Evolutionary conservation across 2,888 invertebrate genomes (phyloP), one percentile per base, ranked within the genome.

Genomic region (Candidula unifasciata): DNA sequence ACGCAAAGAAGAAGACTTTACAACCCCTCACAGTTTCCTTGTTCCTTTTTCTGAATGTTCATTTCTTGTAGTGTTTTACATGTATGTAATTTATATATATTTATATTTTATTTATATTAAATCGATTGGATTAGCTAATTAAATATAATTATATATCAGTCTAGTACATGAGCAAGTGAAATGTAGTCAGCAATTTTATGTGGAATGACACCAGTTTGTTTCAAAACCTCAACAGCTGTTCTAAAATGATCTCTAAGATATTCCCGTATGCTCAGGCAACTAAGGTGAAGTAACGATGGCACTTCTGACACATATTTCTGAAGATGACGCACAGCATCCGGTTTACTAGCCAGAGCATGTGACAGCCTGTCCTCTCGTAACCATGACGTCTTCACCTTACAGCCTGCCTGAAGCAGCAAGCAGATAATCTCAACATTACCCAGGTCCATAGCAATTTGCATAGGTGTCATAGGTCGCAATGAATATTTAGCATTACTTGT

Each of bases 381-480:
- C 86, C 88, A 86, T 24, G 76, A 54, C 71, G 83, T 87, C n/a
- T 87, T 76, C 18, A 90, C 86, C 33, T 87, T 88, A 73, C 90
- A 91, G 0, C 91, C 90, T 66, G 87, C 88, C 30, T 83, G 77
- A n/a, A 91, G 85, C 30, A 92, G 85, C 71, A 90, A 83, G 64
- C 88, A 87, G 73, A 91, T 87, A 66, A 91, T 87, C 71, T 89
- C 87, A 60, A 87, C 85, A 82, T 90, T 85, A 2, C 88, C 90
- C 16, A 76, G 52, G 30, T 84, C 86, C 73, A 92, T 86, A 5
- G 92, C 92, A 27, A 90, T 83, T 73, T 91, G 89, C 77, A 92
- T 87, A 2, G 91, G 90, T 27, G 90, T 91, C 85, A 91, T 87
- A 21, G 90, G 90, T 76, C 85, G 86, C n/a, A 89, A 85, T 3